Base-by-base conservation (phyloP, 1,140 invertebrate genomes). In the Polyergus mexicanus region DNA sequence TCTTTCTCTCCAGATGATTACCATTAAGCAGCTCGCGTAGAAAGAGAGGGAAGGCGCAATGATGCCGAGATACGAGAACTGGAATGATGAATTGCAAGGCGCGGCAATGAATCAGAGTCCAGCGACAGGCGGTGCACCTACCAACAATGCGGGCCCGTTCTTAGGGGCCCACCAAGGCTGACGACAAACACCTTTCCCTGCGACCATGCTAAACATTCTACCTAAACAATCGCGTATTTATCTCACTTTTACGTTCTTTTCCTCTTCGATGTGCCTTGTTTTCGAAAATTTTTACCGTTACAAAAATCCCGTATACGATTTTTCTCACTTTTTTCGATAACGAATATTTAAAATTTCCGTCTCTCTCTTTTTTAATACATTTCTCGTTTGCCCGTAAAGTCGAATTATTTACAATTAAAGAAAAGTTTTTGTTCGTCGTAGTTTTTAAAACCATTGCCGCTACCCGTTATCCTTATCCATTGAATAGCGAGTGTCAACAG, bases 41-140 rank as follows among this genome's bases (percentile, higher is more conserved):
- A 41, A 51, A 84, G 35, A 69, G 74, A 60, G 71, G 51, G 80
- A 68, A 81, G 69, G 87, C 62, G 88, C 72, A 91, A 87, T 86
- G 89, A 90, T 81, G 77, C 74, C 84, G 89, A 83, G 89, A 88
- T 78, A 90, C 85, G 89, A 92, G 91, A 93, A 92, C 90, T 92
- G 88, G 92, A 93, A 91, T 92, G 92, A 93, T 91, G 91, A 92
- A 92, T 93, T 92, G 86, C 89, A 91, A 92, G 89, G 89, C 86
- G 90, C 92, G 90, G 92, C 92, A 90, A 92, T 93, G 92, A 93
- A 93, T 94, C 92, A 93, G 92, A 75, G 86, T 32, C 81, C 89
- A 88, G 86, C 75, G 85, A 92, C 83, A 91, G 86, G 89, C 90
- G 85, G 80, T 92, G 80, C 88, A 90, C 86, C 84, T 89, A 88